Evolutionary conservation across 2,797 vertebrate genomes (phyloP).

Genomic region (Eleutherodactylus coqui): DNA sequence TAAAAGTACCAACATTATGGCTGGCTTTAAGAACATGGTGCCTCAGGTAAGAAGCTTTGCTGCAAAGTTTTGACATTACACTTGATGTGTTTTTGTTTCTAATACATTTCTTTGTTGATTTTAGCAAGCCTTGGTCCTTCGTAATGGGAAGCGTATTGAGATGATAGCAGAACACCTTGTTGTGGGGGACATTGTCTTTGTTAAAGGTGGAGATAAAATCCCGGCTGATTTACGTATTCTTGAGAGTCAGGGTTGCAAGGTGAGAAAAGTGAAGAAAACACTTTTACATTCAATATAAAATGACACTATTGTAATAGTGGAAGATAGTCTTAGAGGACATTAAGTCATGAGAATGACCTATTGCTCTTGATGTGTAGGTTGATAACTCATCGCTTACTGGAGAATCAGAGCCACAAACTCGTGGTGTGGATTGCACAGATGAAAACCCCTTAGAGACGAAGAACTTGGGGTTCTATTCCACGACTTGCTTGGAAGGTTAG

Average conservation of each 20-base stretch:
- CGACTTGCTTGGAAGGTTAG: constrained; percentile 81
- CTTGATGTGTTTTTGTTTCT: neutral
- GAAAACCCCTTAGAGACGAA: constrained; percentile 80
- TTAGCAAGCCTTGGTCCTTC: constrained; percentile 79
- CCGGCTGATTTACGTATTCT: constrained; percentile 79
- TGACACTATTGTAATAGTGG: too few species aligned
- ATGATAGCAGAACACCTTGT: constrained; percentile 77
- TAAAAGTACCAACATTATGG: constrained; percentile 84
- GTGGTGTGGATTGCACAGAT: constrained; percentile 76
- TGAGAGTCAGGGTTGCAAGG: constrained; percentile 76
- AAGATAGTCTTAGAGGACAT: neutral
- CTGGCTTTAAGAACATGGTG: constrained; percentile 83
- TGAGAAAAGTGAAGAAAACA: constrained; percentile 59
- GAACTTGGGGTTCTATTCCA: constrained; percentile 81
- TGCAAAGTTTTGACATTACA: neutral
- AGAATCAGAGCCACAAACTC: constrained; percentile 79
- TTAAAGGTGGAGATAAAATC: constrained; percentile 82
- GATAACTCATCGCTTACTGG: constrained; percentile 83
- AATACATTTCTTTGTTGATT: constrained; percentile 19
- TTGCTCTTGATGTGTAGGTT: constrained; percentile 69
- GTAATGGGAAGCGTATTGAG: constrained; percentile 75
- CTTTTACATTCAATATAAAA: neutral
- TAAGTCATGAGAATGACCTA: neutral
- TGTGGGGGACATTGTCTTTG: constrained; percentile 78
- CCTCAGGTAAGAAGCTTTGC: constrained; percentile 75